Base-by-base conservation (phyloP, 2,888 invertebrate species). In the Meiosimyza decipiens region DNA sequence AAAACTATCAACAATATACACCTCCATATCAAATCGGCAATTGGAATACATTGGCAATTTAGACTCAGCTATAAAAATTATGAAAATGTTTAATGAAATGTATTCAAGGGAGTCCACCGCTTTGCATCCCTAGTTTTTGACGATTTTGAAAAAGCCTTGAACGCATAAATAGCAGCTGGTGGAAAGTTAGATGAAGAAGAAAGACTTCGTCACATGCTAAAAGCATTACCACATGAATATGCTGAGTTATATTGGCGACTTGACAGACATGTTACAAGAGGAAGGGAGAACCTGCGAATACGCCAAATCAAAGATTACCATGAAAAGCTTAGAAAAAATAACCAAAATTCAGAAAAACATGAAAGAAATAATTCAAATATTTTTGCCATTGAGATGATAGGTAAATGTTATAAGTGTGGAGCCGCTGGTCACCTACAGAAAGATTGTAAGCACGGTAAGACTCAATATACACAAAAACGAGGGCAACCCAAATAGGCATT, bases 91-190 rank as follows among this genome's bases (percentile, higher is more conserved):
- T 54, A 9, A 54, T 16, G n/a, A 54, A 54, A 54, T 54, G 54
- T 54, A 54, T 54, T 54, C 54, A 54, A 54, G 16, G 16, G n/a
- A 54, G 54, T 54, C 54, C 54, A 54, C 54, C 54, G 54, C 54
- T n/a, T 54, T 54, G 54, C 54, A 54, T n/a, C 54, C 6, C 54
- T 54, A 33, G 16, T 62, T 18, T 59, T 64, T 51, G 15, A 49
- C n/a, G 54, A 54, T 54, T 54, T 15, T n/a, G 54, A 54, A 54
- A 54, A 54, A 22, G 22, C 22, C 22, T 22, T 2, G 22, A 22
- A 22, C 22, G 22, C 22, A 22, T 22, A 2, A 22, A 22, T 22
- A 22, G 22, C 22, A 22, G 22, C 2, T 22, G 22, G 22, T 1
- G 22, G 22, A 22, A 22, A 22, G 22, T 22, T 22, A 22, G 22